phyloP scores from a whole-genome alignment of 2,797 vertebrate genomes.

The Cossypha caffra region DNA sequence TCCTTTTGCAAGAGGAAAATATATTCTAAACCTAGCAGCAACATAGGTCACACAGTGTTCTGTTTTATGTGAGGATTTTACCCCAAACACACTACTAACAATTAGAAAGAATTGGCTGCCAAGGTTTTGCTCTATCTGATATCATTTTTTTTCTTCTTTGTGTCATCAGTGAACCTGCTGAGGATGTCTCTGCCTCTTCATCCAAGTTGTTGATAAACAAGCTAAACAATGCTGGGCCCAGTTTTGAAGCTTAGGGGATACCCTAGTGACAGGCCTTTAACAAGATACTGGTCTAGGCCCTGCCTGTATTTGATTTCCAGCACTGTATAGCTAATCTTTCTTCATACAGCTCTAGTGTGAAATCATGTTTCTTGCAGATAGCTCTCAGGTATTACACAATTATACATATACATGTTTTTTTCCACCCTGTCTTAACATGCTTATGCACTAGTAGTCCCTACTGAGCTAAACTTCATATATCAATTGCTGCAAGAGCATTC shows the following conservation, averaged over 20 bases:
- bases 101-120: not conserved
- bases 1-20: not conserved
- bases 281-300: no score
- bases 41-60: not conserved
- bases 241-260: not conserved
- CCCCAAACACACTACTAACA: not conserved
- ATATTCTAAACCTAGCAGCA: not conserved
- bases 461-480: not conserved
- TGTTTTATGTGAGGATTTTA: not conserved
- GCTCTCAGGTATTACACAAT: not conserved
- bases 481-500: not conserved
- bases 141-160: not conserved
- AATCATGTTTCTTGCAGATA: not conserved
- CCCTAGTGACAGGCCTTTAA: not conserved
- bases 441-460: not conserved
- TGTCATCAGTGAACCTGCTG: not conserved
- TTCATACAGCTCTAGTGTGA: not conserved
- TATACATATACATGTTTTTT: not conserved
- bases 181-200: not conserved
- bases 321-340: not conserved
- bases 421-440: not conserved
- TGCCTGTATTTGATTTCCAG: not conserved
- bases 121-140: not conserved
- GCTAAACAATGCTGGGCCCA: not conserved
- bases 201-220: not conserved